phyloP scores from a whole-genome alignment of 2,113 vertebrate species.

The Lepus timidus region DNA sequence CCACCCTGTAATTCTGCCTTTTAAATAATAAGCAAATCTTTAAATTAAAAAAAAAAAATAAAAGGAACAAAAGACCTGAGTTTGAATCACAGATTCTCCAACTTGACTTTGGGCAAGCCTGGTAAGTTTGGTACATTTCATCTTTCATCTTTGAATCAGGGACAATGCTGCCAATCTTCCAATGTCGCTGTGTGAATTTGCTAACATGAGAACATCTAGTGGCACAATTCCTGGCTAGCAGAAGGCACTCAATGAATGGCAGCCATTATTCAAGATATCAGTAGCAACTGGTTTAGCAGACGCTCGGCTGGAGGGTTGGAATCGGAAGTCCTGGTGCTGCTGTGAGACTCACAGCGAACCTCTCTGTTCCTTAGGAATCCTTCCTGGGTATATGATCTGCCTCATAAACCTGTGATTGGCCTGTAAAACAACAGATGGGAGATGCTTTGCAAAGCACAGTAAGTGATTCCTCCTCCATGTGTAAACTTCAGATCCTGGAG shows the following conservation, averaged over 20 bases:
- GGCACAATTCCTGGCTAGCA: background rate
- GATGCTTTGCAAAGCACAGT: constrained; percentile 20
- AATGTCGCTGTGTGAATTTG: background rate
- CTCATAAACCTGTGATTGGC: background rate
- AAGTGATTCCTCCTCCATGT: background rate
- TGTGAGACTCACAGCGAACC: background rate
- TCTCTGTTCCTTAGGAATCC: background rate
- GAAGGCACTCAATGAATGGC: background rate
- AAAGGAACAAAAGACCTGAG: background rate
- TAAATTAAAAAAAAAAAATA: no score
- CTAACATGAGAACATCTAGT: background rate
- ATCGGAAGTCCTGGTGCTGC: background rate
- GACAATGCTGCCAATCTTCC: background rate
- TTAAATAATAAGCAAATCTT: no score
- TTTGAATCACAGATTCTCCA: background rate
- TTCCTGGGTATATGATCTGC: background rate
- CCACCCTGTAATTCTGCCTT: no score
- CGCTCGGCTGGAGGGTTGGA: background rate
- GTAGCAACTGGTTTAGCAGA: background rate
- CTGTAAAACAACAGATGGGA: constrained; percentile 20
- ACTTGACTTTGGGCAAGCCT: constrained; percentile 3
- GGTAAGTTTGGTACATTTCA: background rate
- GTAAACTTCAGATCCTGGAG: background rate
- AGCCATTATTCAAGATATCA: background rate
- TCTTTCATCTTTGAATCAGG: background rate